A percentile compares a stretch with the other conserved stretches of the same genome.
These are phyloP conservation scores for Cirrhinus molitorella DNA, from an alignment of 2,797 vertebrate species.

Conservation along the genomic window DNA sequence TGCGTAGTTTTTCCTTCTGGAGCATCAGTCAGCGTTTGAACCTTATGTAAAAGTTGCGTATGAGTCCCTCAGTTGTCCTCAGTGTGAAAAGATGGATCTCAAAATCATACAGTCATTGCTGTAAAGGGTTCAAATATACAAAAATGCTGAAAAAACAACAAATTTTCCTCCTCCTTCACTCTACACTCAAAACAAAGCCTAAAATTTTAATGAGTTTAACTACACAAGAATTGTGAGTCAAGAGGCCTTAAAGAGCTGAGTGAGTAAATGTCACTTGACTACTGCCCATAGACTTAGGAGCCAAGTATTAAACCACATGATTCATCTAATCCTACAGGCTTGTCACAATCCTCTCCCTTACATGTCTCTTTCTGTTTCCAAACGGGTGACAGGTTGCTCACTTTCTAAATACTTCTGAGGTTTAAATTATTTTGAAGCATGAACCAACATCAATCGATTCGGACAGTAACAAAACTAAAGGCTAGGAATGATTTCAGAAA, in stretches of 20 bases:
- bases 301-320: constrained; percentile 45
- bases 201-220: background rate
- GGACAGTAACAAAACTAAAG: background rate
- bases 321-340: constrained; percentile 38
- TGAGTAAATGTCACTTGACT: constrained; percentile 46
- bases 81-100: too few relatives aligned
- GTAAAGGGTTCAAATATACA: too few relatives aligned
- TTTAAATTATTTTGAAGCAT: background rate
- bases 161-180: background rate
- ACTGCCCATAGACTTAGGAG: background rate
- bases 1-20: too few relatives aligned
- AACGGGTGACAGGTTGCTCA: background rate
- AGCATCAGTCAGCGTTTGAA: too few relatives aligned
- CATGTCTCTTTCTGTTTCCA: constrained; percentile 12
- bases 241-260: background rate
- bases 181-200: background rate
- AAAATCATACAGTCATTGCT: too few relatives aligned
- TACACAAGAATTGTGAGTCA: background rate
- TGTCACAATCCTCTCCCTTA: constrained; percentile 27
- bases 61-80: too few relatives aligned
- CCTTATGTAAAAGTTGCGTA: too few relatives aligned
- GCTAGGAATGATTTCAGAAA: background rate
- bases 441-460: background rate
- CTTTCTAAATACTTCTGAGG: constrained; percentile 5
- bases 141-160: too few relatives aligned